A percentile compares a stretch with the other conserved stretches of the same genome.
These are phyloP conservation scores for Pomatorhinus ruficollis DNA, from an alignment of 2,113 vertebrate species.

Conservation along the genomic window DNA sequence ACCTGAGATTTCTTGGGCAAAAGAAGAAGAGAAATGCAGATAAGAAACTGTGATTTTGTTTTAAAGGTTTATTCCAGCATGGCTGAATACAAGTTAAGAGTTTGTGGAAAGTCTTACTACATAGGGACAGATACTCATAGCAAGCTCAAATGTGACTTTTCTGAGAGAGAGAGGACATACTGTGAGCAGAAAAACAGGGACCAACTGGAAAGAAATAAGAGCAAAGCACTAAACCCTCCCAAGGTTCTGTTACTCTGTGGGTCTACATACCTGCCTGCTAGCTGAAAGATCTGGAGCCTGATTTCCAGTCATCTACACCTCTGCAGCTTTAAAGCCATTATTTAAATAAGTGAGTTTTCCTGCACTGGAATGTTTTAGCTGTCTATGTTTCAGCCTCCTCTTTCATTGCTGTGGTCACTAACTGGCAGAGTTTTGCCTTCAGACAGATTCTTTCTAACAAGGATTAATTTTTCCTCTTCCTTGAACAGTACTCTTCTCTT, in stretches of 20 bases:
- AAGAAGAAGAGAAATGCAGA: background rate
- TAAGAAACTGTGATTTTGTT: background rate
- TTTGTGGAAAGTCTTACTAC: background rate
- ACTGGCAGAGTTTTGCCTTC: background rate
- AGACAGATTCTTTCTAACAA: background rate
- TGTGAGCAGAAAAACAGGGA: background rate
- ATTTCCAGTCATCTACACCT: background rate
- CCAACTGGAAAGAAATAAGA: background rate
- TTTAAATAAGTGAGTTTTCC: background rate
- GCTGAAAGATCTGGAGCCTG: background rate
- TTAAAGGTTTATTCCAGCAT: background rate
- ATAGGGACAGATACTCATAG: background rate
- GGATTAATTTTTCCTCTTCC: background rate
- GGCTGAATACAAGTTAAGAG: background rate
- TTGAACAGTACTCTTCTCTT: background rate
- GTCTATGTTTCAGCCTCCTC: background rate
- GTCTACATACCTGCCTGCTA: background rate
- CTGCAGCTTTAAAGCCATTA: background rate
- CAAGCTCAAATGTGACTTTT: background rate
- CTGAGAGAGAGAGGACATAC: background rate
- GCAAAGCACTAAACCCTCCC: background rate
- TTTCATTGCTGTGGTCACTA: background rate
- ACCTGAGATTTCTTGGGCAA: background rate
- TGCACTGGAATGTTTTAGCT: background rate
- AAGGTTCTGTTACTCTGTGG: background rate